Conservation (phyloP, 2,888 invertebrate species). For the Nomada flava region DNA sequence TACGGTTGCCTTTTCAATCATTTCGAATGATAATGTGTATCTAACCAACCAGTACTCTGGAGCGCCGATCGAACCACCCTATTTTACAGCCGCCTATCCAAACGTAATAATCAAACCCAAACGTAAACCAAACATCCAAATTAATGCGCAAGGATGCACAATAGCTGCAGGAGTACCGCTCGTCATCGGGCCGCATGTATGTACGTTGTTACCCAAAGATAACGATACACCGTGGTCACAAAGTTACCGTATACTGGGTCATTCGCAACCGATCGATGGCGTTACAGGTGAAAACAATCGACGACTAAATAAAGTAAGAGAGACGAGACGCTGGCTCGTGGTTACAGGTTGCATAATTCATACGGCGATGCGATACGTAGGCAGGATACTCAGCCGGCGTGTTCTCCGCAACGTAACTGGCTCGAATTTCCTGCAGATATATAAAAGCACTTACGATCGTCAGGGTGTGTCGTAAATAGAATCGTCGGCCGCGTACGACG, state of each 20-base stretch:
- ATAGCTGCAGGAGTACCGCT: not conserved
- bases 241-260: slow-evolving; percentile 71
- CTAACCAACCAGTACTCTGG: too few species aligned
- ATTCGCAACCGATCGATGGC: slow-evolving; percentile 72
- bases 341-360: slow-evolving; percentile 66
- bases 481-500: slow-evolving; percentile 8
- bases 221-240: slow-evolving; percentile 40
- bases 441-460: slow-evolving; percentile 69
- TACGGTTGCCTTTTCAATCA: too few species aligned
- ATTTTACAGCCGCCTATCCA: not conserved
- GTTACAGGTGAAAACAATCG: slow-evolving; percentile 71
- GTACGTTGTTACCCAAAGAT: slow-evolving; percentile 31
- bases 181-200: not conserved
- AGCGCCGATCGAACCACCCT: too few species aligned
- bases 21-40: too few species aligned
- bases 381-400: slow-evolving; percentile 10
- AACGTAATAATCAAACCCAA: not conserved
- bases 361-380: slow-evolving; percentile 13
- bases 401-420: slow-evolving; percentile 12
- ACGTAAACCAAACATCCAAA: not conserved
- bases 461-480: slow-evolving; percentile 68
- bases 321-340: slow-evolving; percentile 50
- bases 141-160: not conserved
- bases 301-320: slow-evolving; percentile 65
- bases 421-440: slow-evolving; percentile 64